Conservation (phyloP, 1,140 invertebrate genomes). For the Drosophila jambulina region DNA sequence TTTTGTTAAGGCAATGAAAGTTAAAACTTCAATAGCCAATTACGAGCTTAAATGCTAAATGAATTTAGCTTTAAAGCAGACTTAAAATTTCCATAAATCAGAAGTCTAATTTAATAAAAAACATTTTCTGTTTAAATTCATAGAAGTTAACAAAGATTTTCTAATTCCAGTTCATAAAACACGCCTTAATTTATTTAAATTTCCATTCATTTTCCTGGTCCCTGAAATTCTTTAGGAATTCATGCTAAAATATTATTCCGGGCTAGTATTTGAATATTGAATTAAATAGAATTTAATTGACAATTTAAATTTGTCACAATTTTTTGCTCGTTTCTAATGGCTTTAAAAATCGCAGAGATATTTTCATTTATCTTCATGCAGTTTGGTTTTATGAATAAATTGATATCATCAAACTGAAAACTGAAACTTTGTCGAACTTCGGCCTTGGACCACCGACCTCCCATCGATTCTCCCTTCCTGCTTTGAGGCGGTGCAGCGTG, state of each 20-base stretch:
- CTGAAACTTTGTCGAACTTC: constrained; percentile 40
- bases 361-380: constrained; percentile 40
- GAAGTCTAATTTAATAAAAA: background rate
- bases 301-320: background rate
- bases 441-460: constrained; percentile 21
- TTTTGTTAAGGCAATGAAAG: background rate
- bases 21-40: background rate
- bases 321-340: background rate
- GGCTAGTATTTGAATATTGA: background rate
- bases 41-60: background rate
- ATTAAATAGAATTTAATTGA: constrained; percentile 8
- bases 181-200: background rate
- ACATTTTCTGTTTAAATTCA: background rate
- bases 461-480: constrained; percentile 4
- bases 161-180: background rate
- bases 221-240: background rate
- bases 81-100: background rate
- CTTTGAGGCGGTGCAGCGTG: constrained; percentile 26
- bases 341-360: constrained; percentile 13
- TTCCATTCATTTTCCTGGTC: background rate
- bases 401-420: constrained; percentile 46
- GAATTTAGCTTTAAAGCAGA: too few relatives aligned
- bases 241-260: background rate
- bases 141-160: too few relatives aligned
- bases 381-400: constrained; percentile 38